Conservation (phyloP, 2,797 vertebrate genomes). For the Leontopithecus rosalia region DNA sequence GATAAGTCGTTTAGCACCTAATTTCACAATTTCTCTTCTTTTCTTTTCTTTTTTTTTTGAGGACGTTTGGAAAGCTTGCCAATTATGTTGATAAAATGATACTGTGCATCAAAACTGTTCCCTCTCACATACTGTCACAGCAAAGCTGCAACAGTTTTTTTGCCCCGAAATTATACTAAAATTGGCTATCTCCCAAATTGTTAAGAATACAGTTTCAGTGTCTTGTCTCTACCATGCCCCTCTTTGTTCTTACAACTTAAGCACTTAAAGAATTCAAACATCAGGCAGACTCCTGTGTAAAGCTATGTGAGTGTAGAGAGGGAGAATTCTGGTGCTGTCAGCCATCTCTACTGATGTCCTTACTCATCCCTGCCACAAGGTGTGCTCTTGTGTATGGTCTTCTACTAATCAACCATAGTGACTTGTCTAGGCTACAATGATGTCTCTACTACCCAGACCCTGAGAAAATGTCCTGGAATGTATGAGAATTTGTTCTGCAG, state of each 20-base stretch:
- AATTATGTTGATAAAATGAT: neutral
- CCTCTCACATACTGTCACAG: neutral
- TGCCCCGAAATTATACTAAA: neutral
- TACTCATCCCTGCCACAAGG: fast-evolving
- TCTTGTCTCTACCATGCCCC: neutral
- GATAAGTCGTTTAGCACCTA: neutral
- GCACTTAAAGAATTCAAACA: neutral
- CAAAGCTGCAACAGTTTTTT: neutral
- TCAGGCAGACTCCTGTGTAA: neutral
- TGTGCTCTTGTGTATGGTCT: neutral
- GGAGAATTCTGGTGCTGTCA: neutral
- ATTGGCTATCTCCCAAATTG: neutral
- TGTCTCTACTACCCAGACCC: too few species aligned
- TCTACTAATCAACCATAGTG: too few species aligned
- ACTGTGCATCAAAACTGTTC: neutral
- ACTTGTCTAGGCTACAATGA: too few species aligned
- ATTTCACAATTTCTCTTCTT: neutral
- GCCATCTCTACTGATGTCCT: neutral
- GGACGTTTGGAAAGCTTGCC: neutral
- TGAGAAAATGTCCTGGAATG: neutral
- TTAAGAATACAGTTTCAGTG: neutral
- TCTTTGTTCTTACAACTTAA: neutral
- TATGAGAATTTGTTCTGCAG: neutral
- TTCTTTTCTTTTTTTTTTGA: too few species aligned
- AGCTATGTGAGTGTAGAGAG: neutral